A percentile compares a stretch with the other conserved stretches of the same genome.
Conservation (phyloP, 1,140 invertebrate genomes). For the Pachyrhynchus sulphureomaculatus region DNA sequence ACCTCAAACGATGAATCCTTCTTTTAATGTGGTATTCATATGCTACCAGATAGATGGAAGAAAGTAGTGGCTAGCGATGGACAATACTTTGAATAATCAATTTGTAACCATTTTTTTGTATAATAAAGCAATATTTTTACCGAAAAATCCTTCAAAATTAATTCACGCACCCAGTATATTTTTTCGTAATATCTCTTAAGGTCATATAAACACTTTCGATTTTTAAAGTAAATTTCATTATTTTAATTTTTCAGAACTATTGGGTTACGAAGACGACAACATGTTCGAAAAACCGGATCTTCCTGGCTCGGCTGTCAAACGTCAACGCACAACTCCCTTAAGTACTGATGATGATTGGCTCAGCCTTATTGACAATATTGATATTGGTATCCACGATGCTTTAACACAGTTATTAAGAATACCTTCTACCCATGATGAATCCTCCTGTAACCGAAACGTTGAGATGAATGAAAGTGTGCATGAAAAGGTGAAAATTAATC, state of each 20-base stretch:
- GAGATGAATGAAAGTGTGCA: not conserved
- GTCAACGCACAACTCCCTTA: slow-evolving; percentile 49
- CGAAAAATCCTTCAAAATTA: too few relatives aligned
- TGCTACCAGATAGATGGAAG: too few relatives aligned
- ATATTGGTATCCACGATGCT: slow-evolving; percentile 39
- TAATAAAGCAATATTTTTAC: too few relatives aligned
- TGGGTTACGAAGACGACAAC: slow-evolving; percentile 45
- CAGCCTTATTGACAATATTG: slow-evolving; percentile 64
- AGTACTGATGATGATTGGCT: slow-evolving; percentile 77
- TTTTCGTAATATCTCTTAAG: too few relatives aligned
- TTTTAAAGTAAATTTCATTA: too few relatives aligned
- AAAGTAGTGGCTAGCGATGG: too few relatives aligned
- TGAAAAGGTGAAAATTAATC: slow-evolving; percentile 17
- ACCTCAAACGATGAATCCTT: too few relatives aligned
- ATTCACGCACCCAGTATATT: too few relatives aligned
- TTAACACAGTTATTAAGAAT: slow-evolving; percentile 10
- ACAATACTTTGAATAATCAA: too few relatives aligned
- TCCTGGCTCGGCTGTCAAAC: slow-evolving; percentile 40
- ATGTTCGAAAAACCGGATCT: slow-evolving; percentile 41
- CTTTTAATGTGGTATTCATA: too few relatives aligned
- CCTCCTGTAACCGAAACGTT: not conserved
- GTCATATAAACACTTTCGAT: too few relatives aligned
- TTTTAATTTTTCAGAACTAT: slow-evolving; percentile 41
- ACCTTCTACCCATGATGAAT: not conserved
- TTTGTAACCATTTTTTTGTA: too few relatives aligned